Percentiles rank a stretch among this genome's conserved stretches.
Evolutionary conservation across 2,113 vertebrate species (phyloP).

Genomic region (Melospiza melodia): DNA sequence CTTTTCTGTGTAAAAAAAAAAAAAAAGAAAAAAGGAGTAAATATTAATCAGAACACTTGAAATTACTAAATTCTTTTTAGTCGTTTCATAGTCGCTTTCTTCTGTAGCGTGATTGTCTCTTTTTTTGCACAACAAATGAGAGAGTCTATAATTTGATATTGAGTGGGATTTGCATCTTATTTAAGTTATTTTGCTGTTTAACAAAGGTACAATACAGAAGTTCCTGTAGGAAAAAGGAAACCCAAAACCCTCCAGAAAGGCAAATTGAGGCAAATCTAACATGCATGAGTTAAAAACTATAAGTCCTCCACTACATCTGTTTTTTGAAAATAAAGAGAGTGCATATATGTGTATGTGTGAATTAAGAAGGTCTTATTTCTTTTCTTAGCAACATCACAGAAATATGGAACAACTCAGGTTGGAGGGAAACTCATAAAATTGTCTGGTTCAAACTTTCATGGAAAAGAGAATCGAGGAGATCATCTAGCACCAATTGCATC

Average conservation of each 20-base stretch:
- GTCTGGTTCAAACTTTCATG: neutral
- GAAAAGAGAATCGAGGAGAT: neutral
- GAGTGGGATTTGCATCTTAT: neutral
- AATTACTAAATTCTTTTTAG: neutral
- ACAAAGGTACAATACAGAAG: neutral
- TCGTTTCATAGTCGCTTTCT: rapidly evolving
- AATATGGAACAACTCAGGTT: neutral
- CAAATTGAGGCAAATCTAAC: neutral
- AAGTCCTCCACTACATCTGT: neutral
- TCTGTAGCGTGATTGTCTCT: neutral
- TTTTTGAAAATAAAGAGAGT: neutral
- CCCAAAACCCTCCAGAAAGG: neutral
- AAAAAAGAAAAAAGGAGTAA: neutral
- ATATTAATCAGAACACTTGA: neutral
- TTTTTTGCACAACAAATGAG: neutral
- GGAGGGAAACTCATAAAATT: neutral
- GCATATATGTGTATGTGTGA: neutral
- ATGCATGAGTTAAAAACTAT: neutral
- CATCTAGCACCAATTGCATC: neutral
- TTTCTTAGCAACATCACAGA: neutral
- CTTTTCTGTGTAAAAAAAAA: neutral
- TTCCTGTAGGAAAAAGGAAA: neutral
- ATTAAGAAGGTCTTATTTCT: neutral
- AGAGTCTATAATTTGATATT: neutral
- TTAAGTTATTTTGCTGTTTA: neutral